Percentiles rank a stretch among this genome's conserved stretches.
These are phyloP conservation scores for Dinocampus coccinellae DNA, from an alignment of 2,888 invertebrate species.

Conservation along the genomic window DNA sequence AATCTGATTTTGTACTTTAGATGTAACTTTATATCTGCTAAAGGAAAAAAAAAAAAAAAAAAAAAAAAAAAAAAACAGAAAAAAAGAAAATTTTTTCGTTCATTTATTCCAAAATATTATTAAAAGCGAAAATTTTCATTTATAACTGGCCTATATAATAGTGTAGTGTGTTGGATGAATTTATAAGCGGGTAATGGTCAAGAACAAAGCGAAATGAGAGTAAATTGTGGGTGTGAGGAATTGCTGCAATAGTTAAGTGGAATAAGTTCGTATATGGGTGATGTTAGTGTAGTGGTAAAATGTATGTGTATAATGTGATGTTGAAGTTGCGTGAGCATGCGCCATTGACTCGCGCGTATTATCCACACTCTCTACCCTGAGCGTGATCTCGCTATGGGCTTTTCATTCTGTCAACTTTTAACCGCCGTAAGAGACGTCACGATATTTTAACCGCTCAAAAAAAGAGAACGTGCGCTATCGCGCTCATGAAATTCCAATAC, in stretches of 20 bases:
- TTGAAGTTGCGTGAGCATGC: constrained; percentile 57
- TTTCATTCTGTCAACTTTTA: constrained; percentile 61
- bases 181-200: constrained; percentile 38
- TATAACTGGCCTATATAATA: neutral
- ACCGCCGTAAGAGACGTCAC: constrained; percentile 52
- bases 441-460: constrained; percentile 40
- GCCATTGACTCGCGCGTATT: constrained; percentile 62
- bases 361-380: constrained; percentile 32
- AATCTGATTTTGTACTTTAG: neutral
- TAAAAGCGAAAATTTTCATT: constrained; percentile 1
- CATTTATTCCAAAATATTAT: neutral
- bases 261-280: constrained; percentile 33
- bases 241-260: constrained; percentile 33
- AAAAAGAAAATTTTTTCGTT: neutral
- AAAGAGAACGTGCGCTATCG: constrained; percentile 11
- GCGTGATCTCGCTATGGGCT: constrained; percentile 60
- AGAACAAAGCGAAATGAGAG: constrained; percentile 26
- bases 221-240: constrained; percentile 2
- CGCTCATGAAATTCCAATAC: neutral
- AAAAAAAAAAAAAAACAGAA: no score
- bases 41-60: neutral
- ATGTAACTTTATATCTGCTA: neutral
- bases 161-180: constrained; percentile 3
- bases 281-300: neutral
- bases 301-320: neutral